Evolutionary conservation across 2,797 vertebrate genomes (phyloP).

Genomic region (Gephyroberyx darwinii): DNA sequence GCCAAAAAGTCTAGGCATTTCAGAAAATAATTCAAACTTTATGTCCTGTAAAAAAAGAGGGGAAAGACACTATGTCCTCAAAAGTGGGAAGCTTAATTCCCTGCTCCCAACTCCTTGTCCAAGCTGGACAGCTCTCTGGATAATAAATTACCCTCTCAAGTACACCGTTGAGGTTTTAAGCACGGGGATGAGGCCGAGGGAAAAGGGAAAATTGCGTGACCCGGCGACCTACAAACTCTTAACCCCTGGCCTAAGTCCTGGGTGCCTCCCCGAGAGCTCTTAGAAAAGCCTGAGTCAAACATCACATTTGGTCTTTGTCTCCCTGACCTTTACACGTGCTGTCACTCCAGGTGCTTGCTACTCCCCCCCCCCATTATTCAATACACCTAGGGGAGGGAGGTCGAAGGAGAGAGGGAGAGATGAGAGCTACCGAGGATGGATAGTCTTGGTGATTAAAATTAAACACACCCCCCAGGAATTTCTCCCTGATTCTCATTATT

Average conservation of each 20-base stretch:
- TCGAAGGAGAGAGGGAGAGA: constrained; percentile 15
- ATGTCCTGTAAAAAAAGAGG: constrained; percentile 24
- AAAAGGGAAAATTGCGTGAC: constrained; percentile 81
- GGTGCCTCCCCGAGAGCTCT: constrained; percentile 71
- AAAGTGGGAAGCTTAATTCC: constrained; percentile 57
- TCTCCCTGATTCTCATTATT: constrained; percentile 72
- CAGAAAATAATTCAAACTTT: background rate
- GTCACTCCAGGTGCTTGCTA: constrained; percentile 60
- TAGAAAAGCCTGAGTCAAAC: constrained; percentile 62
- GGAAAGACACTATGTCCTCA: constrained; percentile 28
- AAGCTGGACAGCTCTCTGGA: constrained; percentile 61
- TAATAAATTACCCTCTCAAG: constrained; percentile 85
- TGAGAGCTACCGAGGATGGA: constrained; percentile 75
- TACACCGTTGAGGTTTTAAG: constrained; percentile 80
- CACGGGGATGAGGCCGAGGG: constrained; percentile 74
- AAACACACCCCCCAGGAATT: constrained; percentile 77
- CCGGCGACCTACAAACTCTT: constrained; percentile 82
- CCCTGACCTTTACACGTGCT: constrained; percentile 63
- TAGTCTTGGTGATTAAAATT: constrained; percentile 82
- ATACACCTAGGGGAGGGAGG: constrained; percentile 57
- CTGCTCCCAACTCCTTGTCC: constrained; percentile 53
- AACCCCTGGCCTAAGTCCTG: constrained; percentile 80
- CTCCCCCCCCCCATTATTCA: constrained; percentile 56
- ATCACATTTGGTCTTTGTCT: constrained; percentile 69
- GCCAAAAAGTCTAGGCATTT: background rate